These are phyloP conservation scores for Semibalanus balanoides DNA, from an alignment of 1,140 invertebrate genomes.

Conservation along the genomic window DNA sequence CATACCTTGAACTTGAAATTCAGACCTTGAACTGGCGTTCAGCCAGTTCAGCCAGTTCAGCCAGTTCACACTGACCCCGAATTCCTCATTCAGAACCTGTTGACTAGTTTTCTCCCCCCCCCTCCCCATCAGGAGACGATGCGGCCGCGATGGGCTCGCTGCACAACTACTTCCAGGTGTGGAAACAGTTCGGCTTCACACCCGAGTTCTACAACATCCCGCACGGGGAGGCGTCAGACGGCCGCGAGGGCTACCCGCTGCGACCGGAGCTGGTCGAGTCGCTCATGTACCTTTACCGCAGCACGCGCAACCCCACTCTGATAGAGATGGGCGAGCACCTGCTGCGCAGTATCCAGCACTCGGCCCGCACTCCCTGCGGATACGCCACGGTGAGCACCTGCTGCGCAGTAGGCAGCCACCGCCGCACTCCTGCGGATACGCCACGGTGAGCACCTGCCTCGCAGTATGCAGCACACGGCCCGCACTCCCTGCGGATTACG, in stretches of 20 bases:
- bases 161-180: conserved; percentile 90
- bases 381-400: conserved; percentile 97
- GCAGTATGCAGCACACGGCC: too few species aligned
- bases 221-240: conserved; percentile 61
- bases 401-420: too few species aligned
- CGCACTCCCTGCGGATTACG: too few species aligned
- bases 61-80: too few species aligned
- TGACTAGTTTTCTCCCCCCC: conserved; percentile 25
- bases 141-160: conserved; percentile 80
- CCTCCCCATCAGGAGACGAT: conserved; percentile 82
- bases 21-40: too few species aligned
- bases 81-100: too few species aligned
- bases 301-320: conserved; percentile 81
- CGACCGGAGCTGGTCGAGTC: conserved; percentile 92
- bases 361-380: conserved; percentile 81
- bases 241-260: conserved; percentile 86
- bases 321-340: conserved; percentile 57
- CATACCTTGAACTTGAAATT: too few species aligned
- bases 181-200: conserved; percentile 91
- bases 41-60: too few species aligned
- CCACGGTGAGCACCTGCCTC: too few species aligned
- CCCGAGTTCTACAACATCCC: conserved; percentile 96
- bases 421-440: too few species aligned
- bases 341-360: conserved; percentile 72
- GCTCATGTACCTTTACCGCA: conserved; percentile 89